Conservation (phyloP, 2,888 invertebrate species). For the Bellardia bayeri region DNA sequence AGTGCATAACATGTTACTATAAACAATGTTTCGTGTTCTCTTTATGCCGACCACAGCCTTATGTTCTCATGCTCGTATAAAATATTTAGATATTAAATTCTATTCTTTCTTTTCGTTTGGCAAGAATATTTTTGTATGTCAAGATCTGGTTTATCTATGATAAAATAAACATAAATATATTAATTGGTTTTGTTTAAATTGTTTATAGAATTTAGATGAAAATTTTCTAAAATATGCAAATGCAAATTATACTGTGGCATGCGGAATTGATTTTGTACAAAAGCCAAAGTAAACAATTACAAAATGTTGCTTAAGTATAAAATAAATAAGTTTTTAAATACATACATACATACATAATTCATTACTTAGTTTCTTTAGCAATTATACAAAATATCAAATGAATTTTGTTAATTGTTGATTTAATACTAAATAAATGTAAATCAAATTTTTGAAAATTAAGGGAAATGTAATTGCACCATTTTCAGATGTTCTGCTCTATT, state of each 20-base stretch:
- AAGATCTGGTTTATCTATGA: constrained; percentile 41
- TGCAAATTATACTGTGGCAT: constrained; percentile 45
- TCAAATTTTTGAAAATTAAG: too few species aligned
- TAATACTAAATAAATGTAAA: background rate
- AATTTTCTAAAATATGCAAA: constrained; percentile 33
- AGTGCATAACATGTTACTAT: too few species aligned
- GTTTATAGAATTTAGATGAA: constrained; percentile 37
- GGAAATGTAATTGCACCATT: too few species aligned
- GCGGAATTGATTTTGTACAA: constrained; percentile 56
- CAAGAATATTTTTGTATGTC: constrained; percentile 30
- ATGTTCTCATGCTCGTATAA: background rate
- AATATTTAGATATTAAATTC: constrained; percentile 15
- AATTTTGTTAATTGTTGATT: background rate
- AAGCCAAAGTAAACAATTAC: constrained; percentile 27
- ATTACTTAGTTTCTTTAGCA: background rate
- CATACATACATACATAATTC: background rate
- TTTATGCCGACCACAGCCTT: too few species aligned
- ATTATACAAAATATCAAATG: background rate
- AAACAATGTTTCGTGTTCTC: too few species aligned
- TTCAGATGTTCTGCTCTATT: too few species aligned
- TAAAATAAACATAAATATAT: constrained; percentile 19
- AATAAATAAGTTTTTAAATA: constrained; percentile 11
- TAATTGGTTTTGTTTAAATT: constrained; percentile 21
- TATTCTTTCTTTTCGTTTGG: background rate
- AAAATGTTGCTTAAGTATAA: constrained; percentile 26